phyloP scores from a whole-genome alignment of 2,113 vertebrate genomes.

The Limnothrissa miodon region DNA sequence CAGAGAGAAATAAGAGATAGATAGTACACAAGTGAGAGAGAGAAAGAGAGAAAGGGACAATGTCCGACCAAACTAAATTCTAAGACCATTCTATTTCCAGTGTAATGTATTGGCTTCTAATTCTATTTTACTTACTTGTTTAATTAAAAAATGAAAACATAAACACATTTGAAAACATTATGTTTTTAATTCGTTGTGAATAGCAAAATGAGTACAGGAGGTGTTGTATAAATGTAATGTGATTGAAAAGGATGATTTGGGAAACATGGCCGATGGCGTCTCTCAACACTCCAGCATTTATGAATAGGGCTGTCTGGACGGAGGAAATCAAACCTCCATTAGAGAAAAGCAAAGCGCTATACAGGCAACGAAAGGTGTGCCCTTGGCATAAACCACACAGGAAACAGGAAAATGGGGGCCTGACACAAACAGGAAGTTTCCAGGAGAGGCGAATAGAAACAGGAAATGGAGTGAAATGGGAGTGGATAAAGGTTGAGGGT shows the following conservation, averaged over 20 bases:
- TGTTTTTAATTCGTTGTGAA: no score
- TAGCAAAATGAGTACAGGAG: not conserved
- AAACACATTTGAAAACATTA: no score
- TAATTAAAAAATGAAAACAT: no score
- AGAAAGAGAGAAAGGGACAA: not conserved
- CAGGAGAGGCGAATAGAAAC: slow-evolving; percentile 66
- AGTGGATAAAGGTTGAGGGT: slow-evolving; percentile 64
- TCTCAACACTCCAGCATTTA: not conserved
- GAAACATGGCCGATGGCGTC: not conserved
- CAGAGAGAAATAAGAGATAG: not conserved
- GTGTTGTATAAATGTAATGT: not conserved
- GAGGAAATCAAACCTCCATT: slow-evolving; percentile 11
- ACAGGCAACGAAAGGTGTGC: slow-evolving; percentile 44
- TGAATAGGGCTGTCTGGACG: not conserved
- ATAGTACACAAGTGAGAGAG: not conserved
- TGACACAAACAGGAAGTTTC: slow-evolving; percentile 77
- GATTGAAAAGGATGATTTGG: not conserved
- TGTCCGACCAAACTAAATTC: no score
- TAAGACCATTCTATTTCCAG: no score
- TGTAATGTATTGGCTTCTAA: no score
- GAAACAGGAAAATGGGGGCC: slow-evolving; percentile 65
- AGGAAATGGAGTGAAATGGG: slow-evolving; percentile 70
- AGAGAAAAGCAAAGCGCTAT: slow-evolving; percentile 42
- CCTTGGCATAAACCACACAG: slow-evolving; percentile 50
- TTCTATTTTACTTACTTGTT: no score